Conservation (phyloP, 2,797 vertebrate genomes). For the Lepus townsendii region DNA sequence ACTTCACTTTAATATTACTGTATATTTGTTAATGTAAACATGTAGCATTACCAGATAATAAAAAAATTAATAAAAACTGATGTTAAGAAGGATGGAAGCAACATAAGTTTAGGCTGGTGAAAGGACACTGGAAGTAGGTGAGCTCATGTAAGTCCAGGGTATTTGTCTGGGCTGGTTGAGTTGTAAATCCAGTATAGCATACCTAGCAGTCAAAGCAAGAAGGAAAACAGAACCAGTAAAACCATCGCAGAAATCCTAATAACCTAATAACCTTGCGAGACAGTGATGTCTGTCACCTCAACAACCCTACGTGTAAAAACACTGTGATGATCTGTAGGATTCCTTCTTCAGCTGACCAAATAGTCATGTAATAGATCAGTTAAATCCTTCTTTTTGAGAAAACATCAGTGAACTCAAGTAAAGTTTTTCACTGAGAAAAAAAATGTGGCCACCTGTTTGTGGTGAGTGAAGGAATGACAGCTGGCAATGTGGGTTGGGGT, state of each 20-base stretch:
- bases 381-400: neutral
- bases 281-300: neutral
- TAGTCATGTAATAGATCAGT: neutral
- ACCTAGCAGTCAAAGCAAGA: conserved; percentile 14
- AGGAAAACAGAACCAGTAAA: neutral
- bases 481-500: neutral
- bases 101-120: neutral
- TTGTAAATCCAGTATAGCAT: neutral
- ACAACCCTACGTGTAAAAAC: neutral
- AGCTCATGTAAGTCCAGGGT: neutral
- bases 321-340: neutral
- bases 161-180: neutral
- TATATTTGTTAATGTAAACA: neutral
- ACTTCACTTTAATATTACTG: neutral
- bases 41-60: neutral
- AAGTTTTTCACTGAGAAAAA: conserved; percentile 1
- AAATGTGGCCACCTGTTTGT: neutral
- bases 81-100: neutral
- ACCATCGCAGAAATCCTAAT: neutral
- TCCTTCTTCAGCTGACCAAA: conserved; percentile 1
- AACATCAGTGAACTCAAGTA: neutral
- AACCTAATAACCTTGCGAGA: neutral
- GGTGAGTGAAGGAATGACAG: neutral
- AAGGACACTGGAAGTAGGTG: neutral
- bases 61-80: neutral